phyloP scores from a whole-genome alignment of 2,113 vertebrate species.

The Petaurus breviceps region DNA sequence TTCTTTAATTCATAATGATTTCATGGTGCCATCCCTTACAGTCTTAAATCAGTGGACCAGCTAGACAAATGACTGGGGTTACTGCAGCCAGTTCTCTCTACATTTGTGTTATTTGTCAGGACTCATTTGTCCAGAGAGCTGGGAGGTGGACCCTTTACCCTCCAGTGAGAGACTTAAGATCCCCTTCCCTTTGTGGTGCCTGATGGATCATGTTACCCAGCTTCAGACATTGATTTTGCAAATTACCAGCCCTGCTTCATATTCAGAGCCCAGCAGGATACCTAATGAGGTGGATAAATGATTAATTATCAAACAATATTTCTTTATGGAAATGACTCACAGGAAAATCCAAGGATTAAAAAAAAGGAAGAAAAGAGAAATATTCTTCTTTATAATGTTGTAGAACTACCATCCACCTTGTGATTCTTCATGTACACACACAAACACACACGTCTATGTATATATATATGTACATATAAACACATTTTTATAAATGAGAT shows the following conservation, averaged over 20 bases:
- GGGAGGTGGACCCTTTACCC: not conserved
- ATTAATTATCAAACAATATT: constrained; percentile 58
- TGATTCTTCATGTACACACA: constrained; percentile 11
- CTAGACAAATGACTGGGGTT: not conserved
- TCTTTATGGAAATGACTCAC: constrained; percentile 34
- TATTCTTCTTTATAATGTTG: constrained; percentile 23
- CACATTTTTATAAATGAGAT: not conserved
- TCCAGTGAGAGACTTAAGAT: not conserved
- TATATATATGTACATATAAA: not conserved
- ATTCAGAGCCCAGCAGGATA: constrained; percentile 34
- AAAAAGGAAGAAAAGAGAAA: constrained; percentile 48
- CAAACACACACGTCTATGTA: not conserved
- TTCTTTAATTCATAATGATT: not conserved
- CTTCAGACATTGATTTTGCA: not conserved
- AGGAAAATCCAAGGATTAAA: constrained; percentile 20
- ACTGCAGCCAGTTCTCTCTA: not conserved
- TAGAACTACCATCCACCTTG: constrained; percentile 13
- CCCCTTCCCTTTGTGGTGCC: not conserved
- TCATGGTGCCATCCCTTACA: not conserved
- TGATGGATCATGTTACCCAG: not conserved
- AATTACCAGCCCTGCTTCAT: not conserved
- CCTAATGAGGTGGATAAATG: constrained; percentile 24
- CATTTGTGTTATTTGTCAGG: not conserved
- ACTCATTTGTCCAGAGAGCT: not conserved
- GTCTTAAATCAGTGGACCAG: not conserved